phyloP scores from a whole-genome alignment of 2,113 vertebrate genomes.

The Anseranas semipalmata region DNA sequence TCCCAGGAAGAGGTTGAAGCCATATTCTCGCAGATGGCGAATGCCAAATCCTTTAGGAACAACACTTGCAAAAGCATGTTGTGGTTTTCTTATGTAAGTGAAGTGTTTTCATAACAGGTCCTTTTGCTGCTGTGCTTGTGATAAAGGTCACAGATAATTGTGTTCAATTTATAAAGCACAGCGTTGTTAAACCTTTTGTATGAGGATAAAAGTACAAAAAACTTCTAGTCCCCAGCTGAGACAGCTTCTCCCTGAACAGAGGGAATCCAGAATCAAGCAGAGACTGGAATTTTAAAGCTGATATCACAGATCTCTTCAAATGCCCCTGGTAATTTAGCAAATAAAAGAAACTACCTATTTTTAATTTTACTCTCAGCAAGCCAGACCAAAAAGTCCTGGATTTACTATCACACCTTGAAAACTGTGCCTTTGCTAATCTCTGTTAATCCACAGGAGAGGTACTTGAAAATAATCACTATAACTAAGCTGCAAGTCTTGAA shows the following conservation, averaged over 20 bases:
- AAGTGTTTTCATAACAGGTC: not conserved
- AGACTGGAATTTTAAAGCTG: conserved; percentile 26
- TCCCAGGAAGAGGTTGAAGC: not conserved
- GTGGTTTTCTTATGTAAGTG: not conserved
- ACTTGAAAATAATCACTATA: conserved; percentile 27
- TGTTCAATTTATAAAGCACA: not conserved
- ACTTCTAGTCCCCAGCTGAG: not conserved
- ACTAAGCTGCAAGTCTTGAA: not conserved
- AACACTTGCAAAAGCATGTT: not conserved
- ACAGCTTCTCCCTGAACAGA: not conserved
- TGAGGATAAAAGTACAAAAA: not conserved
- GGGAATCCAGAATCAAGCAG: conserved; percentile 3
- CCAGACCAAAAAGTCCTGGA: not conserved
- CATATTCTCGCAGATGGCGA: not conserved
- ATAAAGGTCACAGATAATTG: conserved; percentile 16
- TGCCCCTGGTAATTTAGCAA: not conserved
- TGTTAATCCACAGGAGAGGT: conserved; percentile 15
- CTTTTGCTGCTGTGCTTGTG: not conserved
- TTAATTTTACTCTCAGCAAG: conserved; percentile 30
- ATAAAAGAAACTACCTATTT: not conserved
- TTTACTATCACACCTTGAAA: conserved; percentile 2
- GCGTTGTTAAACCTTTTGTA: not conserved
- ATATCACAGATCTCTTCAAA: not conserved
- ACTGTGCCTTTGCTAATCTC: conserved; percentile 19
- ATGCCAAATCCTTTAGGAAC: not conserved